Evolutionary conservation across 2,113 vertebrate genomes (phyloP), one percentile per base, ranked within the genome.

Genomic region (Muntiacus reevesi): DNA sequence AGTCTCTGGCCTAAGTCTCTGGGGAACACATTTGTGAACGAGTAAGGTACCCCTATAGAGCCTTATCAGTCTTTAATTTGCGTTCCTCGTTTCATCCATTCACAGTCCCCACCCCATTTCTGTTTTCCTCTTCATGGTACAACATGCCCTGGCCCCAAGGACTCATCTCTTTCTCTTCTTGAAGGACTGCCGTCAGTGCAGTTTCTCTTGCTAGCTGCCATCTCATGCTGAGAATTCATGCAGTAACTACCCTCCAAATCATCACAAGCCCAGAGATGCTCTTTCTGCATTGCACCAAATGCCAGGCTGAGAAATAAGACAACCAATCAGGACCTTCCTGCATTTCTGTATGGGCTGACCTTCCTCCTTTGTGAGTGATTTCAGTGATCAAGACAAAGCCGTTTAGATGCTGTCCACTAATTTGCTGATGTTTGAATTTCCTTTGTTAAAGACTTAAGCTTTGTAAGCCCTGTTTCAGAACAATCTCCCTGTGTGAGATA

Each of bases 271-370:
- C 40, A 79, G 28, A 36, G 81, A 36, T n/a, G 52, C 12, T 50
- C 79, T 76, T 87, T 85, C 91, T 95, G 57, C 82, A 50, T 76
- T 94, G 55, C 19, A 71, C 64, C 81, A 95, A 87, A 67, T 95
- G 21, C 13, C 57, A 88, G 30, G 6, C 15, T 88, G 67, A 67
- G 62, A 71, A 81, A 90, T 30, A 93, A 52, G 19, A 93, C 94
- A 90, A 95, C 82, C 95, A 89, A 40, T 92, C 28, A 89, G 50
- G 85, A 43, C 30, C n/a, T 62, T 74, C 45, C 15, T 62, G 40
- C 7, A 28, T 81, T 95, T 83, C 64, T 50, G 1, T 40, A 11
- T 33, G 16, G 40, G 14, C 25, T 36, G 25, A 9, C 33, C 40
- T 95, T 93, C 45, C 13, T 94, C 25, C 28, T 87, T 30, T 40